phyloP scores from a whole-genome alignment of 2,888 invertebrate genomes.

The Lissocephala sabroskyi region DNA sequence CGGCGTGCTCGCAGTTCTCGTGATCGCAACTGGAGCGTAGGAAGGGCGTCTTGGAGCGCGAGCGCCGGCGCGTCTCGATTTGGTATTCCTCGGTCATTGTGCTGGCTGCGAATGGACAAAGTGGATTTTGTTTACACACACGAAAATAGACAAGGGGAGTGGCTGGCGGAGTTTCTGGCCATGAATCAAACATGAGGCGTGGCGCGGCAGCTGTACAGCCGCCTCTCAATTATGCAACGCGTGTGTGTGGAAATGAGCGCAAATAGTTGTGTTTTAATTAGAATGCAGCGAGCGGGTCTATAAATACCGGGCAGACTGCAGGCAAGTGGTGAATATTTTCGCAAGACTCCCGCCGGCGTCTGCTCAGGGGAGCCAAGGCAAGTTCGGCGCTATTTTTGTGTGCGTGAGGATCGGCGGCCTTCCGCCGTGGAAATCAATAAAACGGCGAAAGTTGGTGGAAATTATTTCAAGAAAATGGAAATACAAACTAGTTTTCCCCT shows the following conservation, averaged over 20 bases:
- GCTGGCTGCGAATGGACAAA: too few relatives aligned
- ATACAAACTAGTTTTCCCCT: slow-evolving; percentile 46
- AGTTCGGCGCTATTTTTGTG: background rate
- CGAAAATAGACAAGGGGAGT: too few relatives aligned
- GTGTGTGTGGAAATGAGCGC: slow-evolving; percentile 49
- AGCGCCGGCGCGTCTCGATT: slow-evolving; percentile 78
- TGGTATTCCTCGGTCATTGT: slow-evolving; percentile 63
- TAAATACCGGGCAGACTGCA: slow-evolving; percentile 33
- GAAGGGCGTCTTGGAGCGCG: slow-evolving; percentile 81
- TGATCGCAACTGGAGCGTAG: slow-evolving; percentile 76
- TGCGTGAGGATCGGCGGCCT: slow-evolving; percentile 2
- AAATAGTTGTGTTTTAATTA: slow-evolving; percentile 49
- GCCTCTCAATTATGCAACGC: slow-evolving; percentile 45
- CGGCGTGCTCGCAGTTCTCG: slow-evolving; percentile 75
- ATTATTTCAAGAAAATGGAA: slow-evolving; percentile 27
- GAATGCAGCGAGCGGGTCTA: slow-evolving; percentile 46
- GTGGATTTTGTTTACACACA: too few relatives aligned
- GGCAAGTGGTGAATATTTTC: background rate
- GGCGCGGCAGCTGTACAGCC: slow-evolving; percentile 1
- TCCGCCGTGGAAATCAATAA: slow-evolving; percentile 35
- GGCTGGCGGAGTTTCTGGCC: slow-evolving; percentile 44
- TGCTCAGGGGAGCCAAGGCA: background rate
- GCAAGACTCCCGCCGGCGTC: slow-evolving; percentile 21
- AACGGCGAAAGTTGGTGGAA: slow-evolving; percentile 6
- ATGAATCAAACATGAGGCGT: too few relatives aligned